Base-by-base conservation (phyloP, 2,113 vertebrate species). In the Spilogale gracilis region DNA sequence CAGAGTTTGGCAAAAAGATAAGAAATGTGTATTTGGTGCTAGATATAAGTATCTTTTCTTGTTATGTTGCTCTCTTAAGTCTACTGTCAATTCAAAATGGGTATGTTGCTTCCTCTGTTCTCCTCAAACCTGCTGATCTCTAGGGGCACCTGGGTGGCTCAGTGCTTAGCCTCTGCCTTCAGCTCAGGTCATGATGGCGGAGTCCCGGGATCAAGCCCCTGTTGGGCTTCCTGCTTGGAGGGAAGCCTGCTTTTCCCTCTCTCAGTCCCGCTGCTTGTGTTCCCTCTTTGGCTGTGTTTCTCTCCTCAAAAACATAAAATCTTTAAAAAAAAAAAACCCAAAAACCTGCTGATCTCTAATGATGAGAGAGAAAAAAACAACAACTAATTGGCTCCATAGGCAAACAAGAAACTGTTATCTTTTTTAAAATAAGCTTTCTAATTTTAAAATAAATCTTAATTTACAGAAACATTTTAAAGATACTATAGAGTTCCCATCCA, bases 391-490 rank as follows among this genome's bases (percentile, higher is more conserved):
- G 11, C 65, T 89, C 81, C 20, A 58, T 10, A 67, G 45, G 6
- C 9, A 92, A 74, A 84, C 12, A 89, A 30, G 60, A 89, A 78
- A 69, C 14, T 58, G 20, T 89, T 58, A 78, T 23, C 48, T 45
- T 60, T 52, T 94, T 96, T 17, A 38, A 71, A 82, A 30, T 89
- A 54, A 48, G 61, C 1, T 58, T 94, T n/a, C 12, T 91, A 65
- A 52, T 83, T 83, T 91, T 93, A 67, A n/a, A 87, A 91, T 54
- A 45, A 45, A 56, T 58, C 14, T 92, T 78, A 56, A 76, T 73
- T 89, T 63, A 92, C 1, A 25, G 23, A 79, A 94, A 92, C 89
- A 50, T 17, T 52, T 2, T 38, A 6, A 32, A 82, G 45, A 48
- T 76, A 65, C 5, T 67, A n/a, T 32, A 52, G 30, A 18, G 4